Conservation (phyloP, 1,140 invertebrate genomes). For the Chironomus tepperi region DNA sequence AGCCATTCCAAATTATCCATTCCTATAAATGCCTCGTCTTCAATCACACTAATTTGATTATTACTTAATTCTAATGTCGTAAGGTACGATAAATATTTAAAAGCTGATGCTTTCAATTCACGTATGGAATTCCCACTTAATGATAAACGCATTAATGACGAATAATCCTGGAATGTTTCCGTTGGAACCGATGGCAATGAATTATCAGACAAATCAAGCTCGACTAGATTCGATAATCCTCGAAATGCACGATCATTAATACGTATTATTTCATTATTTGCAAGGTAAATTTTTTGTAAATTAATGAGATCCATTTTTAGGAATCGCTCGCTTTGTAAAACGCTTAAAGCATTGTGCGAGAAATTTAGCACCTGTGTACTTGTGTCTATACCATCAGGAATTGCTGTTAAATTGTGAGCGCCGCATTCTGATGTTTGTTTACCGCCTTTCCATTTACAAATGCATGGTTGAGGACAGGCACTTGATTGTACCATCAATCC, state of each 20-base stretch:
- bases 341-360: slow-evolving; percentile 68
- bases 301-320: slow-evolving; percentile 69
- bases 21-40: slow-evolving; percentile 71
- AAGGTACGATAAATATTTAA: slow-evolving; percentile 61
- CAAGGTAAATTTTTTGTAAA: slow-evolving; percentile 75
- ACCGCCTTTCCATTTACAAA: slow-evolving; percentile 86
- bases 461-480: slow-evolving; percentile 64
- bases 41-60: slow-evolving; percentile 66
- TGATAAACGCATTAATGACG: slow-evolving; percentile 69
- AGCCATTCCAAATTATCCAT: slow-evolving; percentile 75
- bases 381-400: slow-evolving; percentile 74
- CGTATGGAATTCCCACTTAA: slow-evolving; percentile 73
- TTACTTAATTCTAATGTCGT: slow-evolving; percentile 72
- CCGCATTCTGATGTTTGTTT: slow-evolving; percentile 83
- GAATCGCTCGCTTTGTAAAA: slow-evolving; percentile 65
- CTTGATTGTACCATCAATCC: background rate
- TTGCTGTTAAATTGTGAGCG: slow-evolving; percentile 58
- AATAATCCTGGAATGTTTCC: slow-evolving; percentile 63
- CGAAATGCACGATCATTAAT: slow-evolving; percentile 71
- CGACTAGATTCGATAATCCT: slow-evolving; percentile 77
- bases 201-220: slow-evolving; percentile 79
- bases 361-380: slow-evolving; percentile 84
- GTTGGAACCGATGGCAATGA: slow-evolving; percentile 65
- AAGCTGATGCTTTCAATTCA: slow-evolving; percentile 60
- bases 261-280: slow-evolving; percentile 62